Conservation (phyloP, 2,888 invertebrate species). For the Exocentrus adspersus region DNA sequence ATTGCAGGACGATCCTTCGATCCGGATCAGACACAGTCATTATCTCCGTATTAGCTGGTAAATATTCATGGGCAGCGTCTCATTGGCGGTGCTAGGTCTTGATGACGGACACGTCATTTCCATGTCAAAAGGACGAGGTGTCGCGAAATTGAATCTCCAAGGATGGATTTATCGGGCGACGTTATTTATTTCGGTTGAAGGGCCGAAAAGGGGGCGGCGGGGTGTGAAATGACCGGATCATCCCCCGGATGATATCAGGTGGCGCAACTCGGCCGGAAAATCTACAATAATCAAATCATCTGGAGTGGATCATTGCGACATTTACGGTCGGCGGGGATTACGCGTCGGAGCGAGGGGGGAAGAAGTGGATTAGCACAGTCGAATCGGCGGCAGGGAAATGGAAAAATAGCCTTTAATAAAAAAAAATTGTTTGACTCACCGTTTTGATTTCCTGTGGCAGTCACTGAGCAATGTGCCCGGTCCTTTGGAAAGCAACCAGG, state of each 20-base stretch:
- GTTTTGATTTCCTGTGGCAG: too few relatives aligned
- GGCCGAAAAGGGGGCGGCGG: slow-evolving; percentile 43
- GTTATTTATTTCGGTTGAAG: too few relatives aligned
- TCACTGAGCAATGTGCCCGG: too few relatives aligned
- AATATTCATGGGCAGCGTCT: slow-evolving; percentile 68
- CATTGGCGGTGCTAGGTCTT: slow-evolving; percentile 53
- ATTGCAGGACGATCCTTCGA: slow-evolving; percentile 52
- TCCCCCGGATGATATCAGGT: slow-evolving; percentile 42
- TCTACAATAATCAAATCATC: slow-evolving; percentile 44
- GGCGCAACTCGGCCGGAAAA: slow-evolving; percentile 42
- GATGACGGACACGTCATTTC: slow-evolving; percentile 54
- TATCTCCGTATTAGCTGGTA: slow-evolving; percentile 61
- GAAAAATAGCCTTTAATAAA: too few relatives aligned
- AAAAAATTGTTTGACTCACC: too few relatives aligned
- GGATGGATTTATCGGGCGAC: too few relatives aligned
- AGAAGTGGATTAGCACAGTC: background rate
- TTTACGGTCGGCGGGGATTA: slow-evolving; percentile 10
- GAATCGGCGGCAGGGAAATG: too few relatives aligned
- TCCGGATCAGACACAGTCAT: slow-evolving; percentile 58
- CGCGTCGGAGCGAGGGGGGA: background rate
- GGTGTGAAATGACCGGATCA: slow-evolving; percentile 49
- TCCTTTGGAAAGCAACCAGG: too few relatives aligned
- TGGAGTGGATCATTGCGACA: slow-evolving; percentile 26
- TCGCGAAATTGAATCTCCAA: too few relatives aligned
- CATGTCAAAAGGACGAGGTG: slow-evolving; percentile 48